Evolutionary conservation across 2,888 invertebrate species (phyloP).

Genomic region (Eretmocerus hayati): DNA sequence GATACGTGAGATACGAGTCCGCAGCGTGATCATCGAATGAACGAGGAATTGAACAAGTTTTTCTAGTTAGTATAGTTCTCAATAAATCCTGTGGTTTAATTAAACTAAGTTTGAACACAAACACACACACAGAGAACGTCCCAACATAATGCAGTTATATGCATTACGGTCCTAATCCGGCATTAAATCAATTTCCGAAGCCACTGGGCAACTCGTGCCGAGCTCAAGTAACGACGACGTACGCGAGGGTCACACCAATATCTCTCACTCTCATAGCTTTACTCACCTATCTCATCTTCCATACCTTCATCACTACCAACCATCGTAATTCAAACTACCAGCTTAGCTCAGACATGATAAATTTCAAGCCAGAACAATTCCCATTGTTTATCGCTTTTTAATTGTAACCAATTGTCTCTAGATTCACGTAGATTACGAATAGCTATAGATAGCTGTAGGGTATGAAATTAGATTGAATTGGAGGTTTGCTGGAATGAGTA

Average conservation of each 20-base stretch:
- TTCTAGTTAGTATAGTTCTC: conserved; percentile 15
- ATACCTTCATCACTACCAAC: too few species aligned
- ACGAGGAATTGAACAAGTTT: neutral
- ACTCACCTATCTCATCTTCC: conserved; percentile 1
- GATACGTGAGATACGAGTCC: neutral
- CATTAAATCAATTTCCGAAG: conserved; percentile 43
- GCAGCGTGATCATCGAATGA: too few species aligned
- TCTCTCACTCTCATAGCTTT: neutral
- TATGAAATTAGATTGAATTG: too few species aligned
- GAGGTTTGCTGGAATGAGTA: too few species aligned
- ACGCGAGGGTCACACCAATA: conserved; percentile 1
- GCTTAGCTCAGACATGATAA: neutral
- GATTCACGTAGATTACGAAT: too few species aligned
- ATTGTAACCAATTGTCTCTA: neutral
- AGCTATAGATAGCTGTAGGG: too few species aligned
- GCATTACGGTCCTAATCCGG: conserved; percentile 38
- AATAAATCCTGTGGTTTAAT: conserved; percentile 44
- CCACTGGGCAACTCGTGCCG: conserved; percentile 14
- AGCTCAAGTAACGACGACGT: neutral
- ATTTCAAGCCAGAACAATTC: neutral
- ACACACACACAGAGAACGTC: too few species aligned
- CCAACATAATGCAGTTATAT: conserved; percentile 37
- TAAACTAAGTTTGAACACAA: conserved; percentile 45
- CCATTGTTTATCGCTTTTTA: neutral
- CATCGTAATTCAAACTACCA: conserved; percentile 23